Conservation (phyloP, 2,797 vertebrate species). For the Hirundo rustica region DNA sequence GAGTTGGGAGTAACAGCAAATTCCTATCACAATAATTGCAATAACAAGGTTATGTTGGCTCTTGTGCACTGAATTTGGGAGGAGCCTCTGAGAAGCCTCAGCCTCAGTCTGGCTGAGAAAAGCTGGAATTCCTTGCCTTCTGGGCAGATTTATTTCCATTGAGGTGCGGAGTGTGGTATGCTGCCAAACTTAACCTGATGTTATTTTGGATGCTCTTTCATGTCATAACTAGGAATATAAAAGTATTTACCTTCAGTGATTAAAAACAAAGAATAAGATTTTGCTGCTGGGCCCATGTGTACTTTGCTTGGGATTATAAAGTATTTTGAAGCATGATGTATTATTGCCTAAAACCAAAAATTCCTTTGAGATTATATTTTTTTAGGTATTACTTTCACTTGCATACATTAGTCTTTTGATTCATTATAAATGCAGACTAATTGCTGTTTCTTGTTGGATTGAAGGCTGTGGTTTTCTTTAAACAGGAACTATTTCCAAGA, state of each 20-base stretch:
- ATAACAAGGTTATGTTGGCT: conserved; percentile 29
- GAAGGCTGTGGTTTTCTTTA: neutral
- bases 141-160: neutral
- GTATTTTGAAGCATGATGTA: neutral
- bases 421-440: neutral
- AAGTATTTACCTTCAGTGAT: neutral
- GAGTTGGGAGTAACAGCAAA: conserved; percentile 55
- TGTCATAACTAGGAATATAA: neutral
- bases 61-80: neutral
- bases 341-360: neutral
- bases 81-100: too few species aligned
- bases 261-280: neutral
- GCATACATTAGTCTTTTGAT: neutral
- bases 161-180: accelerated
- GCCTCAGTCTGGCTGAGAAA: neutral
- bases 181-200: neutral
- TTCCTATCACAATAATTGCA: conserved; percentile 21
- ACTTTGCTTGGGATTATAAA: neutral
- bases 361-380: neutral
- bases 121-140: neutral
- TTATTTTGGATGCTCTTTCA: neutral
- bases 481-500: neutral
- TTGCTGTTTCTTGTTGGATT: neutral
- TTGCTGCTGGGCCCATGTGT: neutral
- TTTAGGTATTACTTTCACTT: neutral